A percentile compares a stretch with the other conserved stretches of the same genome.
Conservation (phyloP, 2,888 invertebrate genomes). For the Buathra laborator region DNA sequence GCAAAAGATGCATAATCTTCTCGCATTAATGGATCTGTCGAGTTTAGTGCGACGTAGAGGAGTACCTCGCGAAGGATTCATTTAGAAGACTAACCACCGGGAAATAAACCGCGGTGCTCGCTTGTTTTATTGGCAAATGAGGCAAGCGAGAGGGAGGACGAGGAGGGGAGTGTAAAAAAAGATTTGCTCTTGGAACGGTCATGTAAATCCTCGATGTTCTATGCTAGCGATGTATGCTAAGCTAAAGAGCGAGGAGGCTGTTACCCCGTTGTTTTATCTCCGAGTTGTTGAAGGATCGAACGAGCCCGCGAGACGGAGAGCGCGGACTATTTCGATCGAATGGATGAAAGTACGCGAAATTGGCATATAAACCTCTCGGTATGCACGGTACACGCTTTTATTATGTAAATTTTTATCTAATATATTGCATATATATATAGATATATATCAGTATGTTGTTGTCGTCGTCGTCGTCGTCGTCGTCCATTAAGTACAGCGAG, state of each 20-base stretch:
- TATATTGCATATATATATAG: conserved; percentile 3
- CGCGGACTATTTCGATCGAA: conserved; percentile 8
- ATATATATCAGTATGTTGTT: conserved; percentile 24
- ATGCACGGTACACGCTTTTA: not conserved
- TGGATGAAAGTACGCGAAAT: conserved; percentile 29
- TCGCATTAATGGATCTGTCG: conserved; percentile 26
- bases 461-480: conserved; percentile 33
- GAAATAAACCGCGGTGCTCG: conserved; percentile 40
- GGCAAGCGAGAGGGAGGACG: not conserved
- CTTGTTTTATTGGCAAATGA: conserved; percentile 7
- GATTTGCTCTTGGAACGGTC: not conserved
- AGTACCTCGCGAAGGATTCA: conserved; percentile 38
- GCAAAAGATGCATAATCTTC: not conserved
- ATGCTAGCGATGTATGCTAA: no score
- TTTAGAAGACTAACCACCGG: conserved; percentile 54
- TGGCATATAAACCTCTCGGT: conserved; percentile 21
- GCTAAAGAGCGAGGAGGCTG: not conserved
- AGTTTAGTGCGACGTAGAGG: not conserved
- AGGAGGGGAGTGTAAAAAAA: not conserved
- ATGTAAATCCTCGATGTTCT: no score
- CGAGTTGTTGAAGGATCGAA: not conserved
- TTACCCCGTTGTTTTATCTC: conserved; percentile 19
- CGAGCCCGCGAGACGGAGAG: not conserved
- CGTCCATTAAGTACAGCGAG: conserved; percentile 16
- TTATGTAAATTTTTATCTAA: conserved; percentile 18